Evolutionary conservation across 2,888 invertebrate genomes (phyloP).

Genomic region (Dyspetes luteomarginatus): DNA sequence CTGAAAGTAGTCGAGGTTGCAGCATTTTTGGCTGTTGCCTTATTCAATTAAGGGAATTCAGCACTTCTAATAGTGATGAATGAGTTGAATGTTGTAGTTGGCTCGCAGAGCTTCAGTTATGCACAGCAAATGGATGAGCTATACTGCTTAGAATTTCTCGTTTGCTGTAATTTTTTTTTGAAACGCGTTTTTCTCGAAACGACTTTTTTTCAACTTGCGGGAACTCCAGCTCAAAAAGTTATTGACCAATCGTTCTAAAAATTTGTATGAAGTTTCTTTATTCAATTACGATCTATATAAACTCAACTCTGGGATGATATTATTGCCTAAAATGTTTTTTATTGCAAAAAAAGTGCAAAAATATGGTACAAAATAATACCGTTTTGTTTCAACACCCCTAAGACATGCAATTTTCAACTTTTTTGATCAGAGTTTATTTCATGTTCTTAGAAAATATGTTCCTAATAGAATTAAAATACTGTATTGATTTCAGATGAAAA

Average conservation of each 20-base stretch:
- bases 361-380: conserved; percentile 49
- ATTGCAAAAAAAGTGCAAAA: conserved; percentile 49
- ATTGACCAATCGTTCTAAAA: conserved; percentile 24
- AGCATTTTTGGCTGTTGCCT: background rate
- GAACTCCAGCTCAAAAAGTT: conserved; percentile 29
- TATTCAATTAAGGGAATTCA: conserved; percentile 15
- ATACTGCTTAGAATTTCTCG: conserved; percentile 11
- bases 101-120: conserved; percentile 16
- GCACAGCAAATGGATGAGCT: background rate
- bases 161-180: conserved; percentile 20
- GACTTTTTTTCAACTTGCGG: conserved; percentile 49
- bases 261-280: conserved; percentile 52
- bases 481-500: background rate
- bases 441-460: conserved; percentile 56
- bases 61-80: conserved; percentile 14
- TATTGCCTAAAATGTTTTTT: conserved; percentile 54
- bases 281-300: conserved; percentile 40
- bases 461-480: background rate
- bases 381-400: conserved; percentile 50
- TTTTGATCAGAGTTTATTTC: conserved; percentile 38
- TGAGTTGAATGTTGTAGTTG: background rate
- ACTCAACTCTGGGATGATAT: conserved; percentile 50
- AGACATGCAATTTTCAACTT: conserved; percentile 37
- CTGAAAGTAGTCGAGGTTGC: background rate
- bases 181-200: conserved; percentile 39